A percentile compares a stretch with the other conserved stretches of the same genome.
Evolutionary conservation across 2,888 invertebrate species (phyloP).

Genomic region (Aphodius granarius): DNA sequence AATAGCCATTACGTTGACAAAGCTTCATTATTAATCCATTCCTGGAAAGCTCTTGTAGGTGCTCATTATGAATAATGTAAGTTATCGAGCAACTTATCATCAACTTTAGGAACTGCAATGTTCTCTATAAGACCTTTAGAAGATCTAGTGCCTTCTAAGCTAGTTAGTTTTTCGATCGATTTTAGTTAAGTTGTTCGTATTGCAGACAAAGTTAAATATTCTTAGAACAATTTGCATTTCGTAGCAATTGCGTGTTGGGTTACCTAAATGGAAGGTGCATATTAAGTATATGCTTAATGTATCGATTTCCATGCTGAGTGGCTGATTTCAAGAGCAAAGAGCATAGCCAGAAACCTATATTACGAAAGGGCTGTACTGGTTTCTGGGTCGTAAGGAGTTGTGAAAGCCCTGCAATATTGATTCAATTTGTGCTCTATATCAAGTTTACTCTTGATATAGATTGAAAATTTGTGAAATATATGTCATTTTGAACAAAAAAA

Average conservation of each 20-base stretch:
- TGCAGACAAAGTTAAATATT: not conserved
- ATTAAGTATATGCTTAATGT: not conserved
- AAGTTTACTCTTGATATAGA: too few species aligned
- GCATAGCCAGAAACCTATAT: not conserved
- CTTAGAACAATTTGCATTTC: not conserved
- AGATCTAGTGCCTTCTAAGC: too few species aligned
- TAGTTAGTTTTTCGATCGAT: not conserved
- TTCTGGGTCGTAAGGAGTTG: too few species aligned
- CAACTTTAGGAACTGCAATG: not conserved
- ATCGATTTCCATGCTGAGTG: not conserved
- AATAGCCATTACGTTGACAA: too few species aligned
- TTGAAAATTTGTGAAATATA: too few species aligned
- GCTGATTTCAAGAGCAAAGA: not conserved
- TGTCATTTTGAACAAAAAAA: too few species aligned
- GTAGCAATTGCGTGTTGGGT: not conserved
- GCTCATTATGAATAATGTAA: not conserved
- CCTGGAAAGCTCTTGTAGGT: not conserved
- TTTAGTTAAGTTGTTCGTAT: not conserved
- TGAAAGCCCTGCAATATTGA: too few species aligned
- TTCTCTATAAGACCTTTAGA: not conserved
- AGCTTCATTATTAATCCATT: too few species aligned
- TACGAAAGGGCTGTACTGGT: too few species aligned
- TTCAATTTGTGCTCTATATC: too few species aligned
- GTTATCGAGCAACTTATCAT: not conserved
- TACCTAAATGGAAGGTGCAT: not conserved